Percentiles rank a stretch among this genome's conserved stretches.
Conservation (phyloP, 2,797 vertebrate genomes). For the Halcyon leucocephala region DNA sequence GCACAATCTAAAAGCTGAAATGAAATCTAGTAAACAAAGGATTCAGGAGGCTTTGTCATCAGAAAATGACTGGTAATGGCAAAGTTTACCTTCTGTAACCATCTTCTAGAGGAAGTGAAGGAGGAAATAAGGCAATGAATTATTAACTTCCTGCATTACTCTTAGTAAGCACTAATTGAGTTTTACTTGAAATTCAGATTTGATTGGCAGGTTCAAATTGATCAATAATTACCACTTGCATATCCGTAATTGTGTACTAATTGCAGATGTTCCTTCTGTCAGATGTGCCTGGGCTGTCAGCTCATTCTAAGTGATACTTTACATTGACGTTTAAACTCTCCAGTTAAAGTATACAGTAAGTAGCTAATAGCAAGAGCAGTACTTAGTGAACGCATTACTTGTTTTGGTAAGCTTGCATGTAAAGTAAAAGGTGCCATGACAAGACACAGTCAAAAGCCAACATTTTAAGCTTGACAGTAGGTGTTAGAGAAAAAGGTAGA, state of each 20-base stretch:
- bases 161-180: slow-evolving; percentile 33
- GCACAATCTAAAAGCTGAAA: not conserved
- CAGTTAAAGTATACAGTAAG: not conserved
- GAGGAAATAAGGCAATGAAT: not conserved
- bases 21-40: not conserved
- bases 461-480: not conserved
- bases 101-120: not conserved
- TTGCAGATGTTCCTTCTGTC: not conserved
- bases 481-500: not conserved
- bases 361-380: not conserved
- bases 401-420: not conserved
- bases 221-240: slow-evolving; percentile 21
- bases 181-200: slow-evolving; percentile 3
- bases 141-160: not conserved
- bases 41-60: not conserved
- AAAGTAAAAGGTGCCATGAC: not conserved
- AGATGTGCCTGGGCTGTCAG: not conserved
- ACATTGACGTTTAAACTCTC: not conserved
- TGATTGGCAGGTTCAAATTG: slow-evolving; percentile 51
- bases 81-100: not conserved
- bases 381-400: not conserved
- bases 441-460: not conserved
- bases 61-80: not conserved
- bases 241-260: slow-evolving; percentile 16
- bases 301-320: not conserved